Percentiles rank a stretch among this genome's conserved stretches.
Evolutionary conservation across 2,113 vertebrate species (phyloP).

Genomic region (Ivindomyrus marchei): DNA sequence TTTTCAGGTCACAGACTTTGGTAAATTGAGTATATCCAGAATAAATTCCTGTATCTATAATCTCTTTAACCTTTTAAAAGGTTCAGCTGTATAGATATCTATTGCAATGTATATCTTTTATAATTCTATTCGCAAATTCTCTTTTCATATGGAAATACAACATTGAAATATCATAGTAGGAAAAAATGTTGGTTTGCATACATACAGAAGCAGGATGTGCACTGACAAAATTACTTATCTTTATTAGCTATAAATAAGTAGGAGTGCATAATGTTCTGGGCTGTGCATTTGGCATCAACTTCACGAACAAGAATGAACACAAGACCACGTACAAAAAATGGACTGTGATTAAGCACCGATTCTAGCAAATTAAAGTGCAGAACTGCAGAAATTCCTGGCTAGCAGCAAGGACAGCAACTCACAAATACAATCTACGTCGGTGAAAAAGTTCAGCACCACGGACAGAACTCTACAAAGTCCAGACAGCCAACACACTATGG

Average conservation of each 20-base stretch:
- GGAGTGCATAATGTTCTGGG: neutral
- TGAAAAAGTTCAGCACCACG: neutral
- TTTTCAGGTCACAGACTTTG: neutral
- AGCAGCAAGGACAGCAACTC: neutral
- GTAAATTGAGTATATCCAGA: neutral
- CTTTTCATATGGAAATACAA: neutral
- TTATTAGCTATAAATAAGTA: neutral
- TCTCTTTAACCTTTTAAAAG: neutral
- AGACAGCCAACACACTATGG: neutral
- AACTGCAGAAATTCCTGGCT: neutral
- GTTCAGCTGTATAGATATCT: neutral
- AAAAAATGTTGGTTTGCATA: neutral
- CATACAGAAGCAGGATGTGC: neutral
- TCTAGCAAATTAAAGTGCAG: neutral
- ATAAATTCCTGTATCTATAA: neutral
- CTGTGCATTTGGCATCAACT: neutral
- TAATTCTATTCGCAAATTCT: neutral
- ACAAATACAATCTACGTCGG: neutral
- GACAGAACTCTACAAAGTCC: neutral
- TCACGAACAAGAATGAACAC: neutral
- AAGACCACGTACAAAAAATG: neutral
- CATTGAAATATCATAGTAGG: neutral
- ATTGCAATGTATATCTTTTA: neutral
- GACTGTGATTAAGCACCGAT: neutral
- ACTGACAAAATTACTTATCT: neutral